Percentiles rank a stretch among this genome's conserved stretches.
These are phyloP conservation scores for Adelphocoris suturalis DNA, from an alignment of 2,888 invertebrate species.

Conservation along the genomic window DNA sequence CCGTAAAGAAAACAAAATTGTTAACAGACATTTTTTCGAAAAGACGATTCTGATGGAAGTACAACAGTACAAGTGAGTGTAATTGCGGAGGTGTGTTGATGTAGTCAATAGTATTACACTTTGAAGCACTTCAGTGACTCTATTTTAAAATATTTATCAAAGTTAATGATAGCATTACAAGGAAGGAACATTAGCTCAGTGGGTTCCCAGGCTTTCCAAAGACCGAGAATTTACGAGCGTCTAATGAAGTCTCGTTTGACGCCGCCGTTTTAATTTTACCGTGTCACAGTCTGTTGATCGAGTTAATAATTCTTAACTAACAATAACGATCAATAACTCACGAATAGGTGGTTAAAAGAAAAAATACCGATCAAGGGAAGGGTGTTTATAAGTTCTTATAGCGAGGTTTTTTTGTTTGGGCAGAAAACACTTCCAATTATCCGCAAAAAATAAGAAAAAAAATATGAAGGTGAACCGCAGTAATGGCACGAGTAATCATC, in stretches of 20 bases:
- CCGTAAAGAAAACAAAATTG: too few species aligned
- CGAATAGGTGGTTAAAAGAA: not conserved
- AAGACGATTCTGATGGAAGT: too few species aligned
- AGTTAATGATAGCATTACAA: not conserved
- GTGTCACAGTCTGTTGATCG: constrained; percentile 2
- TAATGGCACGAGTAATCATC: too few species aligned
- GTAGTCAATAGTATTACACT: too few species aligned
- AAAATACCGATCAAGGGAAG: not conserved
- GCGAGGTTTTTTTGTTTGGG: not conserved
- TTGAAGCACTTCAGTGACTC: too few species aligned
- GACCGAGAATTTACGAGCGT: constrained; percentile 14
- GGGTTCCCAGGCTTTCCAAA: constrained; percentile 8
- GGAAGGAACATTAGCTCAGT: not conserved
- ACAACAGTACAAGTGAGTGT: too few species aligned
- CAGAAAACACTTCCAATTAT: not conserved
- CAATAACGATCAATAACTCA: constrained; percentile 13
- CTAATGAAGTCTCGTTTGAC: not conserved
- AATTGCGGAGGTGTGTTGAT: too few species aligned
- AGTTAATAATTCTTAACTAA: not conserved
- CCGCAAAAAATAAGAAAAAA: too few species aligned
- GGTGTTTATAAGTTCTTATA: too few species aligned
- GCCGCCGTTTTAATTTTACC: not conserved
- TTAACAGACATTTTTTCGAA: too few species aligned
- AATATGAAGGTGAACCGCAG: too few species aligned
- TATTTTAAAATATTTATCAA: not conserved